Base-by-base conservation (phyloP, 2,113 vertebrate species). In the Phyllostomus hastatus region DNA sequence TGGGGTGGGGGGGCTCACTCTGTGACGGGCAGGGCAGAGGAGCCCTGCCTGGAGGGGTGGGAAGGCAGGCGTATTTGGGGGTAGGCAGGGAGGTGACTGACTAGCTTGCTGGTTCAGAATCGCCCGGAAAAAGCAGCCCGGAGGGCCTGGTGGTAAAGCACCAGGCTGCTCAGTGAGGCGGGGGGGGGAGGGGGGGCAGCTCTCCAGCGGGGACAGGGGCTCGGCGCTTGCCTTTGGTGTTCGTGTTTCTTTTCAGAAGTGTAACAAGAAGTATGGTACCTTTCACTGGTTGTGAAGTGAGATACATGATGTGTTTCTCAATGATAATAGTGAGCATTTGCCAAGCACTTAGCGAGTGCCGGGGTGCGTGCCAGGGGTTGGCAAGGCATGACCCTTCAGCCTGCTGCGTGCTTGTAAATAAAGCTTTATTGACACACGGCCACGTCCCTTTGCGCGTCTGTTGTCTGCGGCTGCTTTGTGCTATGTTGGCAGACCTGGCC, bases 391-490 rank as follows among this genome's bases (percentile, higher is more conserved):
- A 14, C 57, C 24, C 26, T 3, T 72, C 15, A 0, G 43, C 84
- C n/a, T 0, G 0, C 41, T 0, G 2, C 17, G 38, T n/a, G 84
- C 1, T 83, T 80, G 35, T 91, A 61, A 91, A 83, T 93, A 86
- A 94, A 91, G 92, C 78, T 83, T 94, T 86, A 64, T 15, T 79
- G 87, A 73, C 64, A 79, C 61, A 5, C 20, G 43, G 90, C 72
- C 38, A 46, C 0, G 0, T 14, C 31, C 9, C 2, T 64, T 33
- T 35, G 17, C 59, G 26, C 11, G 22, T n/a, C 20, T 69, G 11
- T 11, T 28, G 57, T 67, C 33, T 41, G 2, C 22, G 75, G 80
- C 41, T 11, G 26, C 70, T 41, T 20, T 14, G 73, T 22, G 10
- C 31, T 1, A 0, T 8, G 2, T 1, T 24, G 54, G 52, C 70